phyloP scores from a whole-genome alignment of 2,888 invertebrate genomes.

The Parthenolecanium corni region DNA sequence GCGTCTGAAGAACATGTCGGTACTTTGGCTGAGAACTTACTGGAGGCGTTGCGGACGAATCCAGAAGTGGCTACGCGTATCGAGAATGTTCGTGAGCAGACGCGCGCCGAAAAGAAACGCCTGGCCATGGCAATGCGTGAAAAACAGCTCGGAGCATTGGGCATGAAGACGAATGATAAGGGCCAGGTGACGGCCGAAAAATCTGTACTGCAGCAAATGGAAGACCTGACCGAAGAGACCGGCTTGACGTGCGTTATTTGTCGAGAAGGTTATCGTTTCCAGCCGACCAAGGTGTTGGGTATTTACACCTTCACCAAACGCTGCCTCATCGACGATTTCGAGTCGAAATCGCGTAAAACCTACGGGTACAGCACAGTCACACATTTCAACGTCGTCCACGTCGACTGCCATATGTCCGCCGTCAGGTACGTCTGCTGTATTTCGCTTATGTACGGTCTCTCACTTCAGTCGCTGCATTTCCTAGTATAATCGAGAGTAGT shows the following conservation, averaged over 20 bases:
- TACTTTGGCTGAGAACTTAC: conserved; percentile 87
- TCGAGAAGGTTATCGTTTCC: conserved; percentile 92
- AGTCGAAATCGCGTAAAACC: conserved; percentile 76
- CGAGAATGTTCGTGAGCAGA: conserved; percentile 86
- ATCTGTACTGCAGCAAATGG: conserved; percentile 75
- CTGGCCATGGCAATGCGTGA: conserved; percentile 96
- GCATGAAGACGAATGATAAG: conserved; percentile 92
- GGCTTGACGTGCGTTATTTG: conserved; percentile 96
- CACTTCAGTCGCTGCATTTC: too few species aligned
- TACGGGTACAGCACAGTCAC: conserved; percentile 88
- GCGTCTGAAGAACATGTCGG: conserved; percentile 96
- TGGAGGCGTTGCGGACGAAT: conserved; percentile 72
- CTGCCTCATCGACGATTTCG: conserved; percentile 85
- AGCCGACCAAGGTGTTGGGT: conserved; percentile 83
- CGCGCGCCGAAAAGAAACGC: conserved; percentile 90
- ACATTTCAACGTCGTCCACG: conserved; percentile 96
- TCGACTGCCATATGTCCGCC: conserved; percentile 96
- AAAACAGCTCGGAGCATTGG: conserved; percentile 86
- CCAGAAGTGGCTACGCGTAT: conserved; percentile 70
- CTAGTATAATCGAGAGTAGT: too few species aligned
- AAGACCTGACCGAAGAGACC: conserved; percentile 88
- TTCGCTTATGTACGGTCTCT: too few species aligned
- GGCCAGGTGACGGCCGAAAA: conserved; percentile 86
- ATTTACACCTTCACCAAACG: conserved; percentile 95
- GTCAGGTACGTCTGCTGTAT: conserved; percentile 54